A percentile compares a stretch with the other conserved stretches of the same genome.
phyloP scores from a whole-genome alignment of 2,113 vertebrate genomes.

The Ranitomeya variabilis region DNA sequence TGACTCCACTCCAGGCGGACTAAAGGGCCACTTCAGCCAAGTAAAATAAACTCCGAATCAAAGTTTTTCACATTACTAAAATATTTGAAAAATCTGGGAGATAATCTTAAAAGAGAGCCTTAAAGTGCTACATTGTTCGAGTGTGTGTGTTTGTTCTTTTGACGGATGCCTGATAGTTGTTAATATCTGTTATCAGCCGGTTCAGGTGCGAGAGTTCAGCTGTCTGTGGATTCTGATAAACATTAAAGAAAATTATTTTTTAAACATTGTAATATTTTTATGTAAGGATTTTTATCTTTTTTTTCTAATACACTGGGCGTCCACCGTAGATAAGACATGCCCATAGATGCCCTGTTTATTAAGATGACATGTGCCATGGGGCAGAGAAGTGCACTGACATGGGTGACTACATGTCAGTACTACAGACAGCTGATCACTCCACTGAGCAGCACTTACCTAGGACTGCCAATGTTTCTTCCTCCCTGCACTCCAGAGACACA shows the following conservation, averaged over 20 bases:
- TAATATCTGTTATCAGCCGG: neutral
- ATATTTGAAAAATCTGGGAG: neutral
- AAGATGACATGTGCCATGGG: neutral
- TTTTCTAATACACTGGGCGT: neutral
- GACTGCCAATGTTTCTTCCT: neutral
- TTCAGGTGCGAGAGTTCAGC: neutral
- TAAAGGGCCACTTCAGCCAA: neutral
- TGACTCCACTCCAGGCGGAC: neutral
- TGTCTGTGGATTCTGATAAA: neutral
- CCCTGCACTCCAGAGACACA: neutral
- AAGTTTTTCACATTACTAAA: neutral
- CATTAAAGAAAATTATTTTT: neutral
- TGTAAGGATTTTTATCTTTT: neutral
- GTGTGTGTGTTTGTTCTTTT: neutral
- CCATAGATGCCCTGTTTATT: too few relatives aligned
- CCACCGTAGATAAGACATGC: too few relatives aligned
- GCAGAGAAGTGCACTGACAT: neutral
- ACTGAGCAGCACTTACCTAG: neutral
- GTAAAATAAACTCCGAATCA: neutral
- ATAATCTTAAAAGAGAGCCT: neutral
- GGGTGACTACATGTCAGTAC: neutral
- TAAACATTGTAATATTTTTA: neutral
- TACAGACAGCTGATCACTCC: neutral
- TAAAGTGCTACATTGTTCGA: neutral
- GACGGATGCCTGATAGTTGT: neutral